These are phyloP conservation scores for Pentalonia nigronervosa DNA, from an alignment of 1,140 invertebrate species.

Conservation along the genomic window DNA sequence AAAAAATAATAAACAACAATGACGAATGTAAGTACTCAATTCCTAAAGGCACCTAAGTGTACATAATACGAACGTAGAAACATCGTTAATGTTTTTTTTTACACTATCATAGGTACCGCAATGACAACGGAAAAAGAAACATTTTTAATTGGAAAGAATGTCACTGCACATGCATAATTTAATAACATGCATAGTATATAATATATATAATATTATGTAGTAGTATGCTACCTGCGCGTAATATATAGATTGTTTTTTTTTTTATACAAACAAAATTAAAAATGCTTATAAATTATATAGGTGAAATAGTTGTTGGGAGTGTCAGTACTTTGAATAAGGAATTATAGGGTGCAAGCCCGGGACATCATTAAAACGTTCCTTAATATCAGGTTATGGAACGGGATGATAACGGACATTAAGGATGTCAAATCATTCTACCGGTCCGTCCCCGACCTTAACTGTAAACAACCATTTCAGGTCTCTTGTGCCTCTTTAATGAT, in stretches of 20 bases:
- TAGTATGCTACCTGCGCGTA: background rate
- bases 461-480: slow-evolving; percentile 57
- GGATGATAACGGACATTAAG: slow-evolving; percentile 55
- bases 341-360: slow-evolving; percentile 29
- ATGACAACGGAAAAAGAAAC: background rate
- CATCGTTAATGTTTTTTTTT: background rate
- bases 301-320: slow-evolving; percentile 31
- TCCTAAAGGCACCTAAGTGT: background rate
- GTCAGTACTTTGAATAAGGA: background rate
- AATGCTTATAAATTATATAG: slow-evolving; percentile 46
- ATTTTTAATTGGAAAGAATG: background rate
- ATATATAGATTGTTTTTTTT: background rate
- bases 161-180: background rate
- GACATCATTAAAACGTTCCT: slow-evolving; percentile 54
- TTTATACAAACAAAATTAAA: slow-evolving; percentile 29
- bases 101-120: background rate
- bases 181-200: background rate
- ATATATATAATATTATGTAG: background rate
- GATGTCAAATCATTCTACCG: slow-evolving; percentile 52
- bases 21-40: background rate
- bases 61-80: background rate
- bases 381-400: slow-evolving; percentile 50
- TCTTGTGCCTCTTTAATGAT: slow-evolving; percentile 57
- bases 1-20: background rate
- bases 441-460: slow-evolving; percentile 54